Percentiles rank a stretch among this genome's conserved stretches.
phyloP scores from a whole-genome alignment of 2,888 invertebrate genomes.

The Cheilosia vernalis region DNA sequence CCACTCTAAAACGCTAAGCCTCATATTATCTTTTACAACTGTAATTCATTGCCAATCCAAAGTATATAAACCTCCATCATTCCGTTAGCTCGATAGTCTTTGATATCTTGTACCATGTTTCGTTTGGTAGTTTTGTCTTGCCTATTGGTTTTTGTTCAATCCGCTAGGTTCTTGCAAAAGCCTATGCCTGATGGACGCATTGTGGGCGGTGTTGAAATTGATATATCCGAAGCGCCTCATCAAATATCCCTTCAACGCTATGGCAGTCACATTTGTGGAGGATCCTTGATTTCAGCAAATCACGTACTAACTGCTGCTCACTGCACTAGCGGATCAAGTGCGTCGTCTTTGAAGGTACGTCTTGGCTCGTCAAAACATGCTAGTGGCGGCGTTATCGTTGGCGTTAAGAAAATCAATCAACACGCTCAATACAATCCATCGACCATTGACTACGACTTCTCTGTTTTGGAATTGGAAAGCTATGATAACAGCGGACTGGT shows the following conservation, averaged over 20 bases:
- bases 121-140: slow-evolving; percentile 58
- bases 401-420: slow-evolving; percentile 78
- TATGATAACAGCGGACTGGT: slow-evolving; percentile 76
- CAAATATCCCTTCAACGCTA: slow-evolving; percentile 82
- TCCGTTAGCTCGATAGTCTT: slow-evolving; percentile 26
- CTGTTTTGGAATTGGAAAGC: slow-evolving; percentile 80
- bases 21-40: slow-evolving; percentile 27
- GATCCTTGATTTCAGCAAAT: slow-evolving; percentile 81
- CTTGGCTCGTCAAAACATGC: slow-evolving; percentile 81
- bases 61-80: slow-evolving; percentile 43
- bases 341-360: slow-evolving; percentile 78
- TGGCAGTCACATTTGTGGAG: slow-evolving; percentile 83
- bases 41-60: slow-evolving; percentile 41
- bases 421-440: slow-evolving; percentile 81
- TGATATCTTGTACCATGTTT: slow-evolving; percentile 44
- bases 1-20: slow-evolving; percentile 38
- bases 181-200: slow-evolving; percentile 78
- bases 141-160: slow-evolving; percentile 50
- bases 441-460: slow-evolving; percentile 83
- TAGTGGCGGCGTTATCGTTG: slow-evolving; percentile 80
- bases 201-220: slow-evolving; percentile 82
- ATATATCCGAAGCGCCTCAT: slow-evolving; percentile 82
- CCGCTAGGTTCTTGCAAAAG: slow-evolving; percentile 59
- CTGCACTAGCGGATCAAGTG: slow-evolving; percentile 78
- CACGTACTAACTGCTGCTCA: slow-evolving; percentile 84